A percentile compares a stretch with the other conserved stretches of the same genome.
Evolutionary conservation across 2,888 invertebrate species (phyloP).

Genomic region (Idaea dimidiata): DNA sequence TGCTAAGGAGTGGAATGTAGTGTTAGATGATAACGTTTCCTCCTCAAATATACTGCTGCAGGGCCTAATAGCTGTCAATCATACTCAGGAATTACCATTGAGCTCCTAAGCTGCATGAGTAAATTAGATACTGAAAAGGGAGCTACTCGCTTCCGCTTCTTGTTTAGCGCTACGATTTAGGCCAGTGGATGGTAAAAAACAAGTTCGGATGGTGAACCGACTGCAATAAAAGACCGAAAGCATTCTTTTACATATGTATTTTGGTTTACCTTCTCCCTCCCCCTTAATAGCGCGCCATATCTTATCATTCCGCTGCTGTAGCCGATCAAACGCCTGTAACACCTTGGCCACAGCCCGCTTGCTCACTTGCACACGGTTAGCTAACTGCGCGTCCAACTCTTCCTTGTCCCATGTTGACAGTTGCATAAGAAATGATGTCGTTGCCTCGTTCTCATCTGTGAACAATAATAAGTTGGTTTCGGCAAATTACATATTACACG

Average conservation of each 20-base stretch:
- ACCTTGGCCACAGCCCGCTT: conserved; percentile 98
- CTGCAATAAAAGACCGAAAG: too few relatives aligned
- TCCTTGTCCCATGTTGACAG: conserved; percentile 99
- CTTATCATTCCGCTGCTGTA: conserved; percentile 97
- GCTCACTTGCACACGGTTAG: conserved; percentile 97
- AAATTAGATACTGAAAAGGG: too few relatives aligned
- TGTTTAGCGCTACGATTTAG: too few relatives aligned
- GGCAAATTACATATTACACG: not conserved
- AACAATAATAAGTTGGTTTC: conserved; percentile 19
- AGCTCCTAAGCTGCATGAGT: too few relatives aligned
- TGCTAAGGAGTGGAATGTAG: conserved; percentile 17
- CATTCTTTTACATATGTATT: not conserved
- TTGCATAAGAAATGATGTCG: conserved; percentile 96
- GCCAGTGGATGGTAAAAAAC: too few relatives aligned
- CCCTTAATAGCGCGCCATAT: conserved; percentile 93
- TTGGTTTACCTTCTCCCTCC: conserved; percentile 82
- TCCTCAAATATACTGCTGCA: too few relatives aligned
- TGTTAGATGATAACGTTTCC: too few relatives aligned
- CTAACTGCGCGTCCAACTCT: conserved; percentile 96
- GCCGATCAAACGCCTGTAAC: conserved; percentile 96
- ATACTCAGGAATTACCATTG: too few relatives aligned
- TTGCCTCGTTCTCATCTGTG: conserved; percentile 96
- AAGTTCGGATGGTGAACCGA: too few relatives aligned
- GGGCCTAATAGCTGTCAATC: too few relatives aligned
- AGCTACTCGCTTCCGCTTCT: too few relatives aligned